A percentile compares a stretch with the other conserved stretches of the same genome.
Conservation (phyloP, 2,888 invertebrate genomes). For the Euclidia mi region DNA sequence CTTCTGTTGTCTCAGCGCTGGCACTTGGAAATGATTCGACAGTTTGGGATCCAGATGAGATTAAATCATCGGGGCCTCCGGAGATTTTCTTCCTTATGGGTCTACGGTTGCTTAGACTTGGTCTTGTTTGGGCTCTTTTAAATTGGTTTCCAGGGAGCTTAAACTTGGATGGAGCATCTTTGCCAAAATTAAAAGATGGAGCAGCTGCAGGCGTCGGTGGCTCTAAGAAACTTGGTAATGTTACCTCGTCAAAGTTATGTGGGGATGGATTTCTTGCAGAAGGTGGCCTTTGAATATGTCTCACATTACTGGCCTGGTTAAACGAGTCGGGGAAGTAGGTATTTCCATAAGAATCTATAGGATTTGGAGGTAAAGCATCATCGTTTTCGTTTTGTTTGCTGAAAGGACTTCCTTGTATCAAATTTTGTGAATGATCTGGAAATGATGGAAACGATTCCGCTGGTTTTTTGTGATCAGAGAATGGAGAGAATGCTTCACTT, state of each 20-base stretch:
- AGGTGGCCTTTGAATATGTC: conserved; percentile 78
- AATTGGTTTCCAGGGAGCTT: conserved; percentile 75
- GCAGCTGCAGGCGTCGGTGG: conserved; percentile 83
- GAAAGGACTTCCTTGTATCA: conserved; percentile 77
- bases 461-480: conserved; percentile 68
- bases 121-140: conserved; percentile 76
- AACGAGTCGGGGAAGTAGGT: conserved; percentile 83
- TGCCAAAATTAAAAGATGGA: conserved; percentile 74
- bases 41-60: conserved; percentile 82
- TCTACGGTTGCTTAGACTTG: conserved; percentile 74
- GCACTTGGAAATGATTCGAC: conserved; percentile 72
- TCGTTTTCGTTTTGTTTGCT: conserved; percentile 75
- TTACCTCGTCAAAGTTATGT: conserved; percentile 71
- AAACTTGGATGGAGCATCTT: conserved; percentile 75
- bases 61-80: conserved; percentile 78
- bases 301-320: conserved; percentile 80
- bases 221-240: conserved; percentile 85
- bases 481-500: conserved; percentile 65
- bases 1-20: conserved; percentile 75
- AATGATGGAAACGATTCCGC: conserved; percentile 72
- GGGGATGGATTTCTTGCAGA: conserved; percentile 65
- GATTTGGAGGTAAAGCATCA: conserved; percentile 67
- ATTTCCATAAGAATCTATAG: conserved; percentile 84
- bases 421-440: conserved; percentile 71
- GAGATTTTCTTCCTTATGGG: conserved; percentile 85